Percentiles rank a stretch among this genome's conserved stretches.
Conservation (phyloP, 2,797 vertebrate genomes). For the Falco columbarius region DNA sequence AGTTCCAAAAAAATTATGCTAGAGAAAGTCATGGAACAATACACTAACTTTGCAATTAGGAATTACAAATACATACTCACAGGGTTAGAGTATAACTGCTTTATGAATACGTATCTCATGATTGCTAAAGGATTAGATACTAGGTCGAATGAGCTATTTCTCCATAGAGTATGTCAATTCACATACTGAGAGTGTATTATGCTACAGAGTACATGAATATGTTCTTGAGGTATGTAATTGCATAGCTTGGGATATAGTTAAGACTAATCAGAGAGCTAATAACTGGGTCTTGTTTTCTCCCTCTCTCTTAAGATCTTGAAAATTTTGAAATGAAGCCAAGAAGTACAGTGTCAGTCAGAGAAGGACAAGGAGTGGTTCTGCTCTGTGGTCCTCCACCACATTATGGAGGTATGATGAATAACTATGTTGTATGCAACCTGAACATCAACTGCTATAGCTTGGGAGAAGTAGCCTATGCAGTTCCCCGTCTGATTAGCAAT, state of each 20-base stretch:
- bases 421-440: fast-evolving
- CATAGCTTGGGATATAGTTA: neutral
- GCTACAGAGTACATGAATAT: fast-evolving
- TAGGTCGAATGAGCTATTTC: fast-evolving
- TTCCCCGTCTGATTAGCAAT: no score
- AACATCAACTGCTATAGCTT: neutral
- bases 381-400: slow-evolving; percentile 74
- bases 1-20: neutral
- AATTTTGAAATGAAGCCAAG: slow-evolving; percentile 69
- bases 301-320: slow-evolving; percentile 70
- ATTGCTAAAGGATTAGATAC: neutral
- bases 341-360: slow-evolving; percentile 74
- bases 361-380: slow-evolving; percentile 79
- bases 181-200: neutral
- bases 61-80: neutral
- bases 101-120: neutral
- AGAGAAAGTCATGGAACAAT: neutral
- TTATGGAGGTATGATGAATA: slow-evolving; percentile 61
- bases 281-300: slow-evolving; percentile 7
- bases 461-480: neutral
- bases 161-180: neutral
- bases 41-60: neutral
- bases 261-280: neutral
- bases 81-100: neutral
- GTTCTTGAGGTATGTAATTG: no score